phyloP scores from a whole-genome alignment of 2,113 vertebrate genomes.

The Triplophysa siluroides region DNA sequence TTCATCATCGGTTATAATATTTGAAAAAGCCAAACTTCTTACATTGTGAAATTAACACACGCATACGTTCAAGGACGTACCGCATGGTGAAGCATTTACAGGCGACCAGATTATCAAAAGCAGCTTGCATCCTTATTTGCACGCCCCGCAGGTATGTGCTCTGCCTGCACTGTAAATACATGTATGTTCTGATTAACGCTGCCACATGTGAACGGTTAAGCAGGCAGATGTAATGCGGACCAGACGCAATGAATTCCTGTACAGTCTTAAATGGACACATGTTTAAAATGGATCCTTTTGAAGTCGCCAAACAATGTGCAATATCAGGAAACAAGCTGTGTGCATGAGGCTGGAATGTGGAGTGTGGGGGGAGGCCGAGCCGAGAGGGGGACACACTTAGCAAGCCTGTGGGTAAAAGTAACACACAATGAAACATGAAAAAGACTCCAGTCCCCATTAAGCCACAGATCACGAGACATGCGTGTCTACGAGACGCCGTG shows the following conservation, averaged over 20 bases:
- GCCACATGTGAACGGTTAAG: constrained; percentile 53
- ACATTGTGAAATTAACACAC: not conserved
- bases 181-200: constrained; percentile 51
- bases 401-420: constrained; percentile 54
- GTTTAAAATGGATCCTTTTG: constrained; percentile 54
- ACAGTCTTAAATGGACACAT: constrained; percentile 55
- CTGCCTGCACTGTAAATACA: constrained; percentile 49
- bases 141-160: constrained; percentile 30
- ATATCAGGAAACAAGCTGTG: constrained; percentile 57
- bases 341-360: constrained; percentile 45
- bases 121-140: constrained; percentile 29
- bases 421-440: constrained; percentile 59
- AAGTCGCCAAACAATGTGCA: constrained; percentile 60
- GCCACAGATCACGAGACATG: constrained; percentile 44
- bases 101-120: constrained; percentile 26
- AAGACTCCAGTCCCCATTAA: constrained; percentile 49
- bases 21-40: not conserved
- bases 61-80: not conserved
- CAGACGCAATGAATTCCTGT: constrained; percentile 53
- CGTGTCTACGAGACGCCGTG: constrained; percentile 14
- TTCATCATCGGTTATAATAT: not conserved
- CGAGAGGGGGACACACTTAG: constrained; percentile 33
- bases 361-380: not conserved
- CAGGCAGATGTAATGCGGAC: constrained; percentile 46
- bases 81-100: constrained; percentile 21